Conservation (phyloP, 2,797 vertebrate species). For the Microctenopoma lineatum region DNA sequence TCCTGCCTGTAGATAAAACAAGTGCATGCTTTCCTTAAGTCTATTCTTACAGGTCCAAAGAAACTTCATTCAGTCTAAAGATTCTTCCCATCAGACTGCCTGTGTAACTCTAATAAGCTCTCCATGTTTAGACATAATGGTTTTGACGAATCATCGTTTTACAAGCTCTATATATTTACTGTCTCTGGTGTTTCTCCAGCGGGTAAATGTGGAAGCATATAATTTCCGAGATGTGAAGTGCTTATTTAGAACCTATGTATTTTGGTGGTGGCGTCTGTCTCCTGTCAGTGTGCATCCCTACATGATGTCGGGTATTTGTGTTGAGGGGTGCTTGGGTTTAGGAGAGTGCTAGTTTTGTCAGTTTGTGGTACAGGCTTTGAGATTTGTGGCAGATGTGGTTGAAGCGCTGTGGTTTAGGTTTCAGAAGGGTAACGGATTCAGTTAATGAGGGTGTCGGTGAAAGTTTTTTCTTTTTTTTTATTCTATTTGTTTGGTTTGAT, state of each 20-base stretch:
- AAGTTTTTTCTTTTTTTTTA: slow-evolving; percentile 35
- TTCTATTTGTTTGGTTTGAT: slow-evolving; percentile 31
- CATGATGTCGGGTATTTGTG: slow-evolving; percentile 58
- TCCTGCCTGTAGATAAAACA: slow-evolving; percentile 17
- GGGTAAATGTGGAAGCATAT: slow-evolving; percentile 79
- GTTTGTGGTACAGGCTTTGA: slow-evolving; percentile 53
- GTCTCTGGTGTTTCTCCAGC: slow-evolving; percentile 65
- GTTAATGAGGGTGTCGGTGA: slow-evolving; percentile 36
- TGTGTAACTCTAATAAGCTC: slow-evolving; percentile 61
- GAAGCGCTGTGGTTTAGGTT: slow-evolving; percentile 52
- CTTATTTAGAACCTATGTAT: slow-evolving; percentile 84
- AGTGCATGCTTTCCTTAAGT: slow-evolving; percentile 4
- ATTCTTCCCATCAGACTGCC: slow-evolving; percentile 44
- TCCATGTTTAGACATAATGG: slow-evolving; percentile 71
- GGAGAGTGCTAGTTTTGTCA: slow-evolving; percentile 70
- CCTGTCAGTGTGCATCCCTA: slow-evolving; percentile 63
- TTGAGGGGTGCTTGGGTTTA: slow-evolving; percentile 57
- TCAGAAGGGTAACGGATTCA: slow-evolving; percentile 39
- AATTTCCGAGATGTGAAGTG: slow-evolving; percentile 78
- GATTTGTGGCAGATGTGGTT: slow-evolving; percentile 60
- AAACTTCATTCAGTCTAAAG: slow-evolving; percentile 19
- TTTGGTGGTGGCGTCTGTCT: slow-evolving; percentile 75
- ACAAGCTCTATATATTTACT: slow-evolving; percentile 72
- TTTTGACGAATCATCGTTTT: slow-evolving; percentile 78
- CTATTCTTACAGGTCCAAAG: slow-evolving; percentile 27